phyloP scores from a whole-genome alignment of 2,888 invertebrate genomes.

The Melangyna quadrimaculata region DNA sequence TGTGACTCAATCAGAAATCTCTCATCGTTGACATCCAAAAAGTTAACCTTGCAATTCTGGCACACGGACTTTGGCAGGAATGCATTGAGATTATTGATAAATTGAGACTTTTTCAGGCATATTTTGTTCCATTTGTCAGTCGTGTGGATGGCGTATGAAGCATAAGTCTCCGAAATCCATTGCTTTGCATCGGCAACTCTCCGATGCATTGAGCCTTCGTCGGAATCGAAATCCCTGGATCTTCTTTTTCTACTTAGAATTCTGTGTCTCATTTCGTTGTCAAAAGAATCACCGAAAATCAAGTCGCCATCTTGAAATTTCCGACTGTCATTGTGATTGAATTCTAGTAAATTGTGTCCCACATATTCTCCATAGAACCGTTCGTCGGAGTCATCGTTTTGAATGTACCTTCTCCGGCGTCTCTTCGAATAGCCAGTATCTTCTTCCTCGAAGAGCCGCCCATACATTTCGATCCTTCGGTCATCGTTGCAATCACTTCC shows the following conservation, averaged over 20 bases:
- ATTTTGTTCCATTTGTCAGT: conserved; percentile 90
- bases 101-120: conserved; percentile 90
- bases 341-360: conserved; percentile 51
- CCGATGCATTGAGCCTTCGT: conserved; percentile 83
- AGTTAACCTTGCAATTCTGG: conserved; percentile 88
- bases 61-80: conserved; percentile 89
- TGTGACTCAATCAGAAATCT: conserved; percentile 88
- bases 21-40: conserved; percentile 90
- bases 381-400: conserved; percentile 70
- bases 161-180: conserved; percentile 93
- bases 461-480: conserved; percentile 82
- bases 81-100: conserved; percentile 89
- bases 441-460: conserved; percentile 83
- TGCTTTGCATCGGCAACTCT: conserved; percentile 89
- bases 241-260: conserved; percentile 82
- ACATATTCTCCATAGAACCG: conserved; percentile 80
- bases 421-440: conserved; percentile 83
- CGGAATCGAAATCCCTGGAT: conserved; percentile 81
- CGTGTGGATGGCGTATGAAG: conserved; percentile 93
- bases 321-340: conserved; percentile 76
- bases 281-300: conserved; percentile 83
- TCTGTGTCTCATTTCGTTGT: conserved; percentile 82
- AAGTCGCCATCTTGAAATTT: conserved; percentile 82
- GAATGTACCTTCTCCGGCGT: conserved; percentile 76
- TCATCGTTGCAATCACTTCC: conserved; percentile 87